Base-by-base conservation (phyloP, 37 sponge, comb jelly and placozoan species). In the Ianthella basta region DNA sequence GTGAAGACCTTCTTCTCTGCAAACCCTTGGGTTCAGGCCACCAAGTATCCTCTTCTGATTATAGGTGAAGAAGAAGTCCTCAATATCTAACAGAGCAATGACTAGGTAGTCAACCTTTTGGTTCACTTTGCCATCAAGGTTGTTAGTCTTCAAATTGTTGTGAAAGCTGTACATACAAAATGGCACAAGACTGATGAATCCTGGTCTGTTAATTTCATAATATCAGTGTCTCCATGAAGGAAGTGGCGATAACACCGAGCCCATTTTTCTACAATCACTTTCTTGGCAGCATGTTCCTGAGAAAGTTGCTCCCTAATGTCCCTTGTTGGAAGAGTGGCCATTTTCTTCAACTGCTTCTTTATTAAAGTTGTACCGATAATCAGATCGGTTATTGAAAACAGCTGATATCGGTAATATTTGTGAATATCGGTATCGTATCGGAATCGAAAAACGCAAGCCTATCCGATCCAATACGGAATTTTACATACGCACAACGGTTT, bases 61-160 rank as follows among this genome's bases (percentile, higher is more conserved):
- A 6, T 66, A 79, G 23, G 37, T 53, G 44, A 86, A 86, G 36
- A 15, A 84, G 57, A 65, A 34, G 56, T 86, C 87, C 69, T 86
- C 81, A 61, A 86, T 80, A 19, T 56, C 21, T 34, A 86, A 70
- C 20, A 86, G 81, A 27, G 50, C 80, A 63, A 80, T 70, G 14
- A 86, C 6, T 19, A 86, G 55, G 80, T 61, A 86, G 57, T 86
- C 87, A 10, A 86, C 56, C 55, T 81, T 86, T 54, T 57, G 60
- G 21, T 86, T 86, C 14, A 67, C 80, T 60, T 86, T 86, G 13
- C 87, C 79, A 37, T 86, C 44, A 39, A 86, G 56, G 70, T 86
- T 80, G 21, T 67, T 64, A 20, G 87, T 86, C 60, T 86, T 86
- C 69, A 86, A 56, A 29, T 86, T 86, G 35, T 79, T 80, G 36